Percentiles rank a stretch among this genome's conserved stretches.
Evolutionary conservation across 2,888 invertebrate genomes (phyloP).

Genomic region (Leistus spinibarbis): DNA sequence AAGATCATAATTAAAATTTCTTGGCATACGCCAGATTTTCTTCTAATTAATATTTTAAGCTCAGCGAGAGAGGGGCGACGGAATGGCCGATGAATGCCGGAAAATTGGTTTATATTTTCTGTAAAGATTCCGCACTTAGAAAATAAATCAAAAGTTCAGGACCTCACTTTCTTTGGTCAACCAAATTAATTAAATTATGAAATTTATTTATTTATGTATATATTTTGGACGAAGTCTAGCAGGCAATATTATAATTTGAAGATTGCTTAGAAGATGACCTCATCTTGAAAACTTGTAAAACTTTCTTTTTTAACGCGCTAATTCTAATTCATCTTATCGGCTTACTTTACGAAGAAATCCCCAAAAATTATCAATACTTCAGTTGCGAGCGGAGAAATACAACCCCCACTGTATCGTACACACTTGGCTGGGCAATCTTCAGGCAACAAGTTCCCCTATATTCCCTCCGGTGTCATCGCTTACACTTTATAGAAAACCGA

Average conservation of each 20-base stretch:
- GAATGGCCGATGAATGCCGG: background rate
- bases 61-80: background rate
- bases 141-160: background rate
- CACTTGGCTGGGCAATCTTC: background rate
- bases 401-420: no score
- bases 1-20: conserved; percentile 31
- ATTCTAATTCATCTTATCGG: no score
- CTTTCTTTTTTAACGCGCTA: no score
- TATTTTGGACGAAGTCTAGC: no score
- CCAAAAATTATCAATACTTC: background rate
- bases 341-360: no score
- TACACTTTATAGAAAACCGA: conserved; percentile 37
- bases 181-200: no score
- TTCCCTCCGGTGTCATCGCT: conserved; percentile 37
- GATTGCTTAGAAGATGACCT: no score
- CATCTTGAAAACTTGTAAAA: no score
- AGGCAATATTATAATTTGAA: no score
- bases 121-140: background rate
- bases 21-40: conserved; percentile 5
- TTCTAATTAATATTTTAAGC: conserved; percentile 31
- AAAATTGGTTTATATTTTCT: background rate
- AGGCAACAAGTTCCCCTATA: conserved; percentile 12
- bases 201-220: no score
- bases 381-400: background rate
- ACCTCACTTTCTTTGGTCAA: background rate